Evolutionary conservation across 2,888 invertebrate genomes (phyloP).

Genomic region (Blera fallax): DNA sequence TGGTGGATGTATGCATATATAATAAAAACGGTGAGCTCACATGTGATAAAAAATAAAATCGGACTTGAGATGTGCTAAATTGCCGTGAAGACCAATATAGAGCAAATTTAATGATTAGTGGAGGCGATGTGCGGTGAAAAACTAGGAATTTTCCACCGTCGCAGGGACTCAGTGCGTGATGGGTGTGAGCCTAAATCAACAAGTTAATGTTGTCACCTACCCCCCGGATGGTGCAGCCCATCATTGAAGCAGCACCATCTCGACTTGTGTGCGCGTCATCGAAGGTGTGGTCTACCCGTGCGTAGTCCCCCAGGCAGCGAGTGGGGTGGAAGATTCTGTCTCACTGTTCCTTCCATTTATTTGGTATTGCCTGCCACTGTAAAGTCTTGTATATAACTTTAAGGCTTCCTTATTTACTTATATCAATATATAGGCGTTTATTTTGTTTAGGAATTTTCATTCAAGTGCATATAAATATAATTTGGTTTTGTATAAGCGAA

Average conservation of each 20-base stretch:
- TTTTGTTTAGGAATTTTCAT: too few relatives aligned
- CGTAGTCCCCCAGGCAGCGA: not conserved
- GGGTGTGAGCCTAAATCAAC: not conserved
- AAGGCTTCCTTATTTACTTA: too few relatives aligned
- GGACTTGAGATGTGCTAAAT: not conserved
- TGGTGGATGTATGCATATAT: not conserved
- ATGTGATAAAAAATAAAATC: not conserved
- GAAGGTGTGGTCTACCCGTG: constrained; percentile 13
- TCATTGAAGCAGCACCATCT: not conserved
- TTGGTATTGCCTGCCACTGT: too few relatives aligned
- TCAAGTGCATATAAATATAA: too few relatives aligned
- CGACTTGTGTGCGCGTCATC: not conserved
- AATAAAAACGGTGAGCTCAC: not conserved
- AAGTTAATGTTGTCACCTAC: not conserved
- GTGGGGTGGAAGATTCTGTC: not conserved
- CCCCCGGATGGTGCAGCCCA: not conserved
- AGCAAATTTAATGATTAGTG: not conserved
- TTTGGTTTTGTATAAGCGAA: too few relatives aligned
- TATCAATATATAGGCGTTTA: too few relatives aligned
- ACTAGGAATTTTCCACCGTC: not conserved
- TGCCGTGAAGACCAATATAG: not conserved
- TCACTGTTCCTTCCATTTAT: too few relatives aligned
- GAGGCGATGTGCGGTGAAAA: not conserved
- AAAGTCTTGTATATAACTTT: too few relatives aligned
- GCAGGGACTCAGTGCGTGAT: not conserved